phyloP scores from a whole-genome alignment of 2,113 vertebrate genomes.

The Paralichthys olivaceus region DNA sequence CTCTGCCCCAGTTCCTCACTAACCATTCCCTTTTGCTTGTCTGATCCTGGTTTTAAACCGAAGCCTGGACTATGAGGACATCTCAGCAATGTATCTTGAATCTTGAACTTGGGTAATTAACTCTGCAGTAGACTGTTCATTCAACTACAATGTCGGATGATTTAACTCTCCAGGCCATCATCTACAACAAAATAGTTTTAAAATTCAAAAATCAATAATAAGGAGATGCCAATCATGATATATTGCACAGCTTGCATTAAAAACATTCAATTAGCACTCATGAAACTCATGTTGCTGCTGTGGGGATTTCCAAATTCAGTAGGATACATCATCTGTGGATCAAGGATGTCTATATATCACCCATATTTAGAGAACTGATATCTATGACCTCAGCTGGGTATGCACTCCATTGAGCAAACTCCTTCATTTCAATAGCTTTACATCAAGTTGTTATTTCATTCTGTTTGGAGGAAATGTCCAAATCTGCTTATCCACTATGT shows the following conservation, averaged over 20 bases:
- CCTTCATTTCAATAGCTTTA: background rate
- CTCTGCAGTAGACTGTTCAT: background rate
- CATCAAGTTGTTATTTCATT: background rate
- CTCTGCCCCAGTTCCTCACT: slow-evolving; percentile 33
- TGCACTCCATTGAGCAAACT: background rate
- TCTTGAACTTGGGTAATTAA: background rate
- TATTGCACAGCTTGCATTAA: background rate
- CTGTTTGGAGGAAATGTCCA: background rate
- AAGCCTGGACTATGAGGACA: background rate
- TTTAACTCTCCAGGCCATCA: background rate
- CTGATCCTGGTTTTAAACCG: slow-evolving; percentile 9
- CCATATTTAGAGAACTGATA: too few species aligned
- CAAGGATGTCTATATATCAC: too few species aligned
- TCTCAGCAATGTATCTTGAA: background rate
- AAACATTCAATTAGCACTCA: too few species aligned
- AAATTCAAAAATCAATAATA: background rate
- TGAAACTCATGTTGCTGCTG: too few species aligned
- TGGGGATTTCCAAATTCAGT: too few species aligned
- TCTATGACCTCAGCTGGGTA: too few species aligned
- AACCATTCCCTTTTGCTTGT: slow-evolving; percentile 27
- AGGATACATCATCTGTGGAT: too few species aligned
- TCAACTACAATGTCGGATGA: too few species aligned
- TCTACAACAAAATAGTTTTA: too few species aligned
- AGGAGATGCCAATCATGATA: background rate
- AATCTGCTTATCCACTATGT: too few species aligned